These are phyloP conservation scores for Bostrychus sinensis DNA, from an alignment of 2,113 vertebrate species.

Conservation along the genomic window DNA sequence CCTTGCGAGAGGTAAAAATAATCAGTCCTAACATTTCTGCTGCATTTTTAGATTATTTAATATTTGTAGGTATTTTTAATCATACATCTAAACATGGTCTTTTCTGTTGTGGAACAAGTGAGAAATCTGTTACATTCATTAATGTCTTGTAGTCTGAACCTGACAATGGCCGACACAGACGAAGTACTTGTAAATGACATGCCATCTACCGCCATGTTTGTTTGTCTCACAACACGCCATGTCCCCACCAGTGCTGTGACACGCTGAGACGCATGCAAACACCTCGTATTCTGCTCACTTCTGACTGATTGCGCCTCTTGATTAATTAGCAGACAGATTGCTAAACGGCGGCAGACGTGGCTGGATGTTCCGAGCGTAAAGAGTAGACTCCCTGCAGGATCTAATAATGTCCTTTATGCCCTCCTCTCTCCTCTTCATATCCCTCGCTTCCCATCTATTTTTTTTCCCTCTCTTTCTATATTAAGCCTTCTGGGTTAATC, in stretches of 20 bases:
- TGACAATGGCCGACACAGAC: too few relatives aligned
- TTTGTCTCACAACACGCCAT: slow-evolving; percentile 19
- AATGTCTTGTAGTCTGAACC: too few relatives aligned
- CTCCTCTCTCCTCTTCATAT: slow-evolving; percentile 42
- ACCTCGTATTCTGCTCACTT: slow-evolving; percentile 31
- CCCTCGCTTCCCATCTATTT: slow-evolving; percentile 50
- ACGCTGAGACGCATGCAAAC: slow-evolving; percentile 7
- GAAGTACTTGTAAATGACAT: too few relatives aligned
- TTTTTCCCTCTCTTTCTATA: slow-evolving; percentile 68
- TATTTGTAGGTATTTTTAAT: too few relatives aligned
- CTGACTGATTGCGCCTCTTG: slow-evolving; percentile 73
- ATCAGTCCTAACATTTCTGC: too few relatives aligned
- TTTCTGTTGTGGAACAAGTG: too few relatives aligned
- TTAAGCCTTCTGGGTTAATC: slow-evolving; percentile 81
- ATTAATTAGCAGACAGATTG: slow-evolving; percentile 80
- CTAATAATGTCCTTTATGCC: slow-evolving; percentile 60
- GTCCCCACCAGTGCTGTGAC: slow-evolving; percentile 2
- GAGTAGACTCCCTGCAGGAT: slow-evolving; percentile 64
- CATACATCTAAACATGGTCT: too few relatives aligned
- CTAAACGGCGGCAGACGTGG: slow-evolving; percentile 65
- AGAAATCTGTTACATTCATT: too few relatives aligned
- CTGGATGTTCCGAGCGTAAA: slow-evolving; percentile 72
- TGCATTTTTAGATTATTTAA: too few relatives aligned
- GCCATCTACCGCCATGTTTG: neutral
- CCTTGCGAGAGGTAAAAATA: too few relatives aligned